These are phyloP conservation scores for Zaprionus inermis DNA, from an alignment of 1,140 invertebrate genomes.

Conservation along the genomic window DNA sequence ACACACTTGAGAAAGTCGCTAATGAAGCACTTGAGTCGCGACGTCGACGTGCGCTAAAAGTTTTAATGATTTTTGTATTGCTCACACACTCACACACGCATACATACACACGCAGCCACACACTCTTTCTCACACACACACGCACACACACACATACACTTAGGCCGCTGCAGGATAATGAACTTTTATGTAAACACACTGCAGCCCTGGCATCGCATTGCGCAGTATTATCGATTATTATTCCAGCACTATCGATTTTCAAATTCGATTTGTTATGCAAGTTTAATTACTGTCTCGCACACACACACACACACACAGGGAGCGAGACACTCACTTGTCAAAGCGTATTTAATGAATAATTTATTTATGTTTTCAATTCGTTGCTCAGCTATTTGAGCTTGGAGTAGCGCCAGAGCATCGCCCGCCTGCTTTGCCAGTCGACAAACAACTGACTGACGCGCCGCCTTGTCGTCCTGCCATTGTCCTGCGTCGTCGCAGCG, in stretches of 20 bases:
- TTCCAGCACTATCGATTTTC: slow-evolving; percentile 14
- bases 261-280: not conserved
- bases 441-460: slow-evolving; percentile 70
- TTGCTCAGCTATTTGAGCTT: slow-evolving; percentile 8
- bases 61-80: slow-evolving; percentile 77
- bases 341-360: slow-evolving; percentile 40
- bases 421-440: slow-evolving; percentile 76
- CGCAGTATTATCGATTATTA: slow-evolving; percentile 53
- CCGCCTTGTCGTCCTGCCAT: slow-evolving; percentile 9
- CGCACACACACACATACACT: slow-evolving; percentile 20
- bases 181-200: slow-evolving; percentile 66
- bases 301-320: not conserved
- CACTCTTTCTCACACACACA: slow-evolving; percentile 12
- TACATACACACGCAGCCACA: slow-evolving; percentile 26
- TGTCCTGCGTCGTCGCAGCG: slow-evolving; percentile 42
- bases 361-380: slow-evolving; percentile 49
- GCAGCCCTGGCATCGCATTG: slow-evolving; percentile 45
- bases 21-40: slow-evolving; percentile 76
- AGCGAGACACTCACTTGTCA: not conserved
- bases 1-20: slow-evolving; percentile 79
- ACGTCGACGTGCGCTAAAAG: slow-evolving; percentile 61
- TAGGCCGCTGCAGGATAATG: slow-evolving; percentile 70
- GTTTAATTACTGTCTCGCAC: not conserved
- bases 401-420: slow-evolving; percentile 21
- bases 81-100: slow-evolving; percentile 39